A percentile compares a stretch with the other conserved stretches of the same genome.
These are phyloP conservation scores for Neoitamus cyanurus DNA, from an alignment of 2,888 invertebrate species.

Conservation along the genomic window DNA sequence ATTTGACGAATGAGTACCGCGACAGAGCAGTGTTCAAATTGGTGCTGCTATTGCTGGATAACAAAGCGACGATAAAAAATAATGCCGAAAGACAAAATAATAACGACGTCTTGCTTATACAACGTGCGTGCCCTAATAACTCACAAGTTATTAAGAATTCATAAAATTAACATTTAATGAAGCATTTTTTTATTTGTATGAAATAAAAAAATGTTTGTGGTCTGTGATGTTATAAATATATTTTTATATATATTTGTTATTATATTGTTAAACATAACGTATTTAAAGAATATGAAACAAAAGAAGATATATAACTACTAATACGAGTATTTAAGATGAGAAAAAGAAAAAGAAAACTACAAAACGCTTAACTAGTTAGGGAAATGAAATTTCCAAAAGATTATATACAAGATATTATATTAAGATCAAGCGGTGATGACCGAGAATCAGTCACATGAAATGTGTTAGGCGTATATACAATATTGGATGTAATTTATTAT, in stretches of 20 bases:
- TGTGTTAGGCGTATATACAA: constrained; percentile 41
- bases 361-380: constrained; percentile 51
- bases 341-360: constrained; percentile 51
- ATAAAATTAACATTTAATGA: constrained; percentile 50
- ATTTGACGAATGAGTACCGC: background rate
- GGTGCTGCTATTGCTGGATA: background rate
- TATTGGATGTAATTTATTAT: constrained; percentile 46
- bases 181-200: constrained; percentile 45
- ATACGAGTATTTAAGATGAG: constrained; percentile 48
- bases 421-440: constrained; percentile 36
- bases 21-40: constrained; percentile 6
- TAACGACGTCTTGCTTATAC: constrained; percentile 41
- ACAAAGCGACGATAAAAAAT: background rate
- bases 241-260: constrained; percentile 60
- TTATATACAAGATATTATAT: constrained; percentile 26
- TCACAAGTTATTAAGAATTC: constrained; percentile 39
- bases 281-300: constrained; percentile 50
- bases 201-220: constrained; percentile 56
- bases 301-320: constrained; percentile 46
- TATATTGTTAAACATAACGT: constrained; percentile 56
- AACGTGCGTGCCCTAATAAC: constrained; percentile 44
- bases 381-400: constrained; percentile 41
- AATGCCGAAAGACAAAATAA: background rate
- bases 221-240: constrained; percentile 60
- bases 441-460: constrained; percentile 20